Evolutionary conservation across 2,888 invertebrate species (phyloP), one percentile per base, ranked within the genome.

Genomic region (Priocnemis perturbator): DNA sequence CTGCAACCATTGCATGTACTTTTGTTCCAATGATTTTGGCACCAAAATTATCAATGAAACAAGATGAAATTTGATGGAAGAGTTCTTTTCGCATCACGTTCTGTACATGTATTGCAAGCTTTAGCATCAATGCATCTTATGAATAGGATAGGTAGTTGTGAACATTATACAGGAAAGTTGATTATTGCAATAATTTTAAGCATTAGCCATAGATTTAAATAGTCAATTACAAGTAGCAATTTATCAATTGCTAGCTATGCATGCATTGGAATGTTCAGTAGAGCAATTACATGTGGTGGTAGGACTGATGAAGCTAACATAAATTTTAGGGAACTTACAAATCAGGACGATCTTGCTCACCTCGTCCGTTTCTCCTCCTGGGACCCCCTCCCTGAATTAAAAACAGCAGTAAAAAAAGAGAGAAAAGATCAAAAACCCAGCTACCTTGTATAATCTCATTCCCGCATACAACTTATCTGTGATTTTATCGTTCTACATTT

Each of bases 321-420:
- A 69, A 83, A 81, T 87, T 87, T 83, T 87, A 87, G 86, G 86
- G 84, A 77, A 83, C 78, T 83, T 85, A 76, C 80, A 81, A 82
- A 80, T 81, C 82, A 70, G 79, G 84, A 85, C 83, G 82, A 83
- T 80, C 84, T 79, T 81, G 81, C 77, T 86, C 86, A 79, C 82
- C 83, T 84, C 82, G 82, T 83, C 80, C 83, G 81, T 78, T 86
- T 79, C 81, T 85, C 78, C 82, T 87, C 77, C 84, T 85, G 83
- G 85, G 86, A 74, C 85, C 85, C 78, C 82, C 77, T 83, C 84
- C 85, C 74, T 87, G 82, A 84, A 74, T 78, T 37, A 37, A 79
- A 78, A 79, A 75, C 75, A 56, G 50, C 75, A 71, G 73, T 75
- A 76, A 37, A 37, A 37, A 37, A 37, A 37, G 11, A 7, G 7